A percentile compares a stretch with the other conserved stretches of the same genome.
Evolutionary conservation across 2,113 vertebrate genomes (phyloP).

Genomic region (Suncus etruscus): DNA sequence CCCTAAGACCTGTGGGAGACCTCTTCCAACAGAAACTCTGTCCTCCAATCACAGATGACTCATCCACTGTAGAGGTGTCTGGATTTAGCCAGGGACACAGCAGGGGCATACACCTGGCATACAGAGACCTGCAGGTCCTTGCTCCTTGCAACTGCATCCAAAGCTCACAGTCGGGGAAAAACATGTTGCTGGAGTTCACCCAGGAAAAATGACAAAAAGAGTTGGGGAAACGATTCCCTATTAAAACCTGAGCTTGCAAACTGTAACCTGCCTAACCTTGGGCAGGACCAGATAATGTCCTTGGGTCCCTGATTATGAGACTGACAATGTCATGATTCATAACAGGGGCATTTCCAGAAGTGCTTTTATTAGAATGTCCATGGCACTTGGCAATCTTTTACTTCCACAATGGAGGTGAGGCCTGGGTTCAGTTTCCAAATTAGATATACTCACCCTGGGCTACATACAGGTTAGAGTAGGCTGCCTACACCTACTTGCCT

Average conservation of each 20-base stretch:
- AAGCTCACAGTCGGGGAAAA: background rate
- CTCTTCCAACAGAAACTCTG: background rate
- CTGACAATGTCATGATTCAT: conserved; percentile 36
- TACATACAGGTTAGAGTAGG: background rate
- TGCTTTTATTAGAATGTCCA: background rate
- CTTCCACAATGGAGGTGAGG: background rate
- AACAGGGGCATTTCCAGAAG: conserved; percentile 8
- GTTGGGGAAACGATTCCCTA: background rate
- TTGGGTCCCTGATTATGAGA: conserved; percentile 26
- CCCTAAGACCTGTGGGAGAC: background rate
- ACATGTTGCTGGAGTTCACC: conserved; percentile 1
- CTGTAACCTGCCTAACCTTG: conserved; percentile 35
- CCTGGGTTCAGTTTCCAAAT: background rate
- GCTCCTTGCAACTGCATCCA: conserved; percentile 35
- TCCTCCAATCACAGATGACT: background rate
- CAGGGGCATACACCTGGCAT: background rate
- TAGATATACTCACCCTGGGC: background rate
- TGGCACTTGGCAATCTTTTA: background rate
- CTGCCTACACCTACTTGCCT: background rate
- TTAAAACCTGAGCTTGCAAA: background rate
- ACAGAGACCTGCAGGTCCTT: conserved; percentile 38
- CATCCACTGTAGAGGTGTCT: background rate
- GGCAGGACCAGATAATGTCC: background rate
- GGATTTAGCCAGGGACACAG: background rate
- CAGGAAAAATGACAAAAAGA: conserved; percentile 42